Percentiles rank a stretch among this genome's conserved stretches.
phyloP scores from a whole-genome alignment of 2,113 vertebrate genomes.

The Nannobrachium achirus region DNA sequence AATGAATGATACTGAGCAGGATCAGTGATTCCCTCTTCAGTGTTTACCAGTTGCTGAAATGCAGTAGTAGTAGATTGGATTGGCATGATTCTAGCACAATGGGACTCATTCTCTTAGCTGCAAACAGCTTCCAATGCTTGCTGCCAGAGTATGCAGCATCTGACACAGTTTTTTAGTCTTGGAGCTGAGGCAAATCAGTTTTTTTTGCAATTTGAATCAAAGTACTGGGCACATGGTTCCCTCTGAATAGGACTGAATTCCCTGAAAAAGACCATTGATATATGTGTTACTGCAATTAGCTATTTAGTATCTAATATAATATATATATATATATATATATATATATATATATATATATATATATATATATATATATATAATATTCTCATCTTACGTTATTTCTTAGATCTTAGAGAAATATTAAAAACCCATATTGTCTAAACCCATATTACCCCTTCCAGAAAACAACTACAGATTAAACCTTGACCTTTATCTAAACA shows the following conservation, averaged over 20 bases:
- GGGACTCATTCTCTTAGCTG: conserved; percentile 20
- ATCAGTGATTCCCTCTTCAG: neutral
- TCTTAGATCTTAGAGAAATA: neutral
- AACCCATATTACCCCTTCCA: neutral
- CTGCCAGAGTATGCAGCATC: conserved; percentile 31
- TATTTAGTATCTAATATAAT: no score
- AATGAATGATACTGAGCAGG: neutral
- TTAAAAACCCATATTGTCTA: conserved; percentile 10
- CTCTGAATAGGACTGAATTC: neutral
- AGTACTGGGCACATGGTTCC: neutral
- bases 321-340: no score
- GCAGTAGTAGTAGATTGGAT: conserved; percentile 20
- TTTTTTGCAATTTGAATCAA: neutral
- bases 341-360: no score
- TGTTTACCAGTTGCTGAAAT: conserved; percentile 15
- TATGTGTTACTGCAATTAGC: neutral
- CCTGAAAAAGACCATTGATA: neutral
- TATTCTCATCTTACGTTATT: neutral
- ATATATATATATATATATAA: no score
- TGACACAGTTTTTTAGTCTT: neutral
- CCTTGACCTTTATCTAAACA: conserved; percentile 51
- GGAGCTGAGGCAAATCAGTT: neutral
- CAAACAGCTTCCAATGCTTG: neutral
- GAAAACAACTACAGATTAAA: conserved; percentile 40
- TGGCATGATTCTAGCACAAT: conserved; percentile 17